These are phyloP conservation scores for Mus caroli DNA, from an alignment of 2,797 vertebrate genomes.

Conservation along the genomic window DNA sequence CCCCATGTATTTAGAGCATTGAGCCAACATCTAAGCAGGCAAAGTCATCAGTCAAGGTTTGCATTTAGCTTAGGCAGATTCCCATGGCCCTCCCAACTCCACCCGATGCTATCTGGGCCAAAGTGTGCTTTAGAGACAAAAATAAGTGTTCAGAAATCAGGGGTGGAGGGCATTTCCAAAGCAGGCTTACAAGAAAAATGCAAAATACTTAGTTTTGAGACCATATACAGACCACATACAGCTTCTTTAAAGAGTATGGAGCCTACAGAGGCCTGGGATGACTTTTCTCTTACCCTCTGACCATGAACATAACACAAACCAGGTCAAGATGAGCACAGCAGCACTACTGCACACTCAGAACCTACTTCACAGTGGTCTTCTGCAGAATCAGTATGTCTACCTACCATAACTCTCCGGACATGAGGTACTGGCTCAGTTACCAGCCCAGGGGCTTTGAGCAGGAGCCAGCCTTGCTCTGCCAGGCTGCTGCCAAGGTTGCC, in stretches of 20 bases:
- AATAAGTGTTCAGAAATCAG: background rate
- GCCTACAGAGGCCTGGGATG: background rate
- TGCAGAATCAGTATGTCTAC: background rate
- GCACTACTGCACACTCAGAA: background rate
- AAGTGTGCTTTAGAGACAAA: conserved; percentile 41
- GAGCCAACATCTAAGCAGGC: conserved; percentile 40
- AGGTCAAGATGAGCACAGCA: background rate
- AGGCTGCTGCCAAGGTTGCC: background rate
- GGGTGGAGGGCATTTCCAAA: conserved; percentile 9
- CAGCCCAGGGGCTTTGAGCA: background rate
- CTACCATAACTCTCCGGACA: background rate
- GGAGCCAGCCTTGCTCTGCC: background rate
- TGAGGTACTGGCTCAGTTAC: background rate
- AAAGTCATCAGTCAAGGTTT: background rate
- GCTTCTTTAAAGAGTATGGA: background rate
- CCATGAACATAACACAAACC: background rate
- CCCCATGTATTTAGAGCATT: background rate
- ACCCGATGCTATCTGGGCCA: conserved; percentile 7
- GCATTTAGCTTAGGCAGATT: conserved; percentile 24
- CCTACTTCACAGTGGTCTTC: background rate
- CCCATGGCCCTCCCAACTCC: conserved; percentile 32
- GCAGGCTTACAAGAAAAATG: conserved; percentile 14
- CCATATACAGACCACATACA: background rate
- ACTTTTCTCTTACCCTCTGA: background rate
- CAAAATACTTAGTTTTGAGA: background rate